phyloP scores from a whole-genome alignment of 2,888 invertebrate genomes.

The Lottia gigantea region DNA sequence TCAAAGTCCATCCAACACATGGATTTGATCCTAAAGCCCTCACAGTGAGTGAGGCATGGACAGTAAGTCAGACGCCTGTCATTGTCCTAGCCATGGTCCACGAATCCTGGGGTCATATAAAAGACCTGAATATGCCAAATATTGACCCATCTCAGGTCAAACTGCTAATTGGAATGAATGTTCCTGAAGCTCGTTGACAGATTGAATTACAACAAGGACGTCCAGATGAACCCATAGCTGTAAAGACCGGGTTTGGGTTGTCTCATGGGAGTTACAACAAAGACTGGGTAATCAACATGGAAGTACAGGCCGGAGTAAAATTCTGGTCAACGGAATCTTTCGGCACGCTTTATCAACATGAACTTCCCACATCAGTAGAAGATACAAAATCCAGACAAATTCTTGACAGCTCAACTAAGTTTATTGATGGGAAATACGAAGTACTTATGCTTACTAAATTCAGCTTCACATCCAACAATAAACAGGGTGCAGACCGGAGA shows the following conservation, averaged over 20 bases:
- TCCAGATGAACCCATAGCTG: slow-evolving; percentile 4
- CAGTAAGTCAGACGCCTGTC: neutral
- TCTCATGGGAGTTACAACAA: neutral
- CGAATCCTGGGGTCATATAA: neutral
- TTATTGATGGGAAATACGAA: slow-evolving; percentile 6
- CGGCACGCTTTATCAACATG: neutral
- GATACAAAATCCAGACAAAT: neutral
- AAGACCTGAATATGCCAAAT: neutral
- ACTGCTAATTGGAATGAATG: slow-evolving; percentile 3
- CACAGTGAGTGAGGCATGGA: slow-evolving; percentile 8
- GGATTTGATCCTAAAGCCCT: neutral
- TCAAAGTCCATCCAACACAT: neutral
- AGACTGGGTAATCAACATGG: too few relatives aligned
- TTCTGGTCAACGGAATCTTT: slow-evolving; percentile 14
- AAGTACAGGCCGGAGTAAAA: too few relatives aligned
- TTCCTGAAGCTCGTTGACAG: neutral
- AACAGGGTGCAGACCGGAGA: neutral
- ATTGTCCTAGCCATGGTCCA: neutral
- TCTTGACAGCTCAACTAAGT: neutral
- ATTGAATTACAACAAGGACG: neutral
- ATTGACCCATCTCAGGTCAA: neutral
- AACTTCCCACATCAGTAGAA: neutral
- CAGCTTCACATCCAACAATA: neutral
- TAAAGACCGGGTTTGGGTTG: slow-evolving; percentile 1
- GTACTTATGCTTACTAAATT: slow-evolving; percentile 8